Evolutionary conservation across 92 coral and sea anemone species (phyloP).

Genomic region (Epizoanthus stellaris): DNA sequence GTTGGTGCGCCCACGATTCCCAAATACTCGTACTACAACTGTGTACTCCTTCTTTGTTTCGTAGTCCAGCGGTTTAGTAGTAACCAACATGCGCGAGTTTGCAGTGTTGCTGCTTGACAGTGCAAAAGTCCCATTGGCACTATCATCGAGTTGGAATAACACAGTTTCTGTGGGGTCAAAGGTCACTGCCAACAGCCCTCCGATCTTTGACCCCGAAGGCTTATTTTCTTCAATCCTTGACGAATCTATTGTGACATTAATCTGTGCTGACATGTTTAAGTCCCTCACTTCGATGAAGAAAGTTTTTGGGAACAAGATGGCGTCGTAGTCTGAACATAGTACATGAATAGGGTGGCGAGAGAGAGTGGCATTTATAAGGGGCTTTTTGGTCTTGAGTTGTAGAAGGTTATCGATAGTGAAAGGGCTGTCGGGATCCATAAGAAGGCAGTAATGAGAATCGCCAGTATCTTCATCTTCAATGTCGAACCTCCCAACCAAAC

Average conservation of each 20-base stretch:
- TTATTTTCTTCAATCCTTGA: slow-evolving; percentile 55
- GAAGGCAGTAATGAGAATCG: slow-evolving; percentile 57
- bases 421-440: slow-evolving; percentile 62
- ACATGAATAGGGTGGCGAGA: slow-evolving; percentile 66
- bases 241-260: slow-evolving; percentile 72
- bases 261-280: slow-evolving; percentile 49
- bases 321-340: slow-evolving; percentile 47
- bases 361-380: slow-evolving; percentile 64
- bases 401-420: slow-evolving; percentile 48
- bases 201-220: slow-evolving; percentile 67
- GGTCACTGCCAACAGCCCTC: slow-evolving; percentile 60
- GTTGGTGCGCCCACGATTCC: slow-evolving; percentile 68
- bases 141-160: slow-evolving; percentile 63
- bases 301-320: slow-evolving; percentile 48
- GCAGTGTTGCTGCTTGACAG: slow-evolving; percentile 48
- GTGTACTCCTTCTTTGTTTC: slow-evolving; percentile 56
- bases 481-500: slow-evolving; percentile 71
- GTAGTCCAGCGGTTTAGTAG: slow-evolving; percentile 69
- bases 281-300: slow-evolving; percentile 68
- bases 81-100: slow-evolving; percentile 60
- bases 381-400: slow-evolving; percentile 57
- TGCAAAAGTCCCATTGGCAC: slow-evolving; percentile 70
- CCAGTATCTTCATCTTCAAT: slow-evolving; percentile 64
- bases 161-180: slow-evolving; percentile 56
- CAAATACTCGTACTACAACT: slow-evolving; percentile 67